Base-by-base conservation (phyloP, 2,113 vertebrate genomes). In the Ailurus styani region DNA sequence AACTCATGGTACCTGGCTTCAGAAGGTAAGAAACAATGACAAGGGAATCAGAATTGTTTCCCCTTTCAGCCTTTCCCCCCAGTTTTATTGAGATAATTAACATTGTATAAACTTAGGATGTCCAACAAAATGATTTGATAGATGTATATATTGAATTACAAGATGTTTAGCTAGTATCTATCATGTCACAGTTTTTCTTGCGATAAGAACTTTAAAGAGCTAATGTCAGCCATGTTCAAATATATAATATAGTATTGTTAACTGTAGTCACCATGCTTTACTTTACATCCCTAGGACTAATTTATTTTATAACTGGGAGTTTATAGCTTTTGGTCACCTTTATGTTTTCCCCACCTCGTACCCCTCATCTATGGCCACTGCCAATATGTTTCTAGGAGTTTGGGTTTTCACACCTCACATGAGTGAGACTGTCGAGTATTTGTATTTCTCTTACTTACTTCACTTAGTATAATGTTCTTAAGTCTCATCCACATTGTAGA, bases 311-410 rank as follows among this genome's bases (percentile, higher is more conserved):
- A 75, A 14, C 45, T 37, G n/a, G n/a, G 21, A 37, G 17, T 54
- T 54, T 45, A 12, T 23, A 23, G 25, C 66, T 45, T 73, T 34
- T 21, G 79, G n/a, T 47, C 11, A 45, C 29, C 12, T 83, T 55
- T 47, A 20, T 4, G 0, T 57, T 70, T 18, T 34, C 6, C 7
- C 10, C 1, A 6, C 29, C 6, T 9, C 6, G 0, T 2, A 20
- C 52, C 34, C 17, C 14, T 8, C 11, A 1, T 25, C 25, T 40
- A 25, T 23, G 27, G 4, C 50, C 86, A 13, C 14, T 20, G 7
- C 25, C 60, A 34, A 3, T 40, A 40, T 57, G 25, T 57, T 82
- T 73, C 42, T 62, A 13, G 34, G 70, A 40, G 23, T 68, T 79
- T 20, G 23, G 18, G 10, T 14, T 57, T 55, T 85, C 40, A 57